Evolutionary conservation across 2,113 vertebrate species (phyloP).

Genomic region (Ardeotis arabs): DNA sequence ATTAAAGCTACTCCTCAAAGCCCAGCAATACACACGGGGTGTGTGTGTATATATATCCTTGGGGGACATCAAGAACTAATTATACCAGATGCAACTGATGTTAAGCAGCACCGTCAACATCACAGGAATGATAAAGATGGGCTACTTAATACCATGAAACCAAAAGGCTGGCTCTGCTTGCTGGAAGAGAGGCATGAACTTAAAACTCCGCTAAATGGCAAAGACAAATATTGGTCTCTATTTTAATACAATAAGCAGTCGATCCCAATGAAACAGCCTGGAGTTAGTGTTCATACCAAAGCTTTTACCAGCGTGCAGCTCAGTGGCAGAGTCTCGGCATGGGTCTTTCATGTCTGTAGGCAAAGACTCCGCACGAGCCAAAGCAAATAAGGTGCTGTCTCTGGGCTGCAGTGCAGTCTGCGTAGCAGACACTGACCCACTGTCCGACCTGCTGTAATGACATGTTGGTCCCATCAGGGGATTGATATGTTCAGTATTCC

Average conservation of each 20-base stretch:
- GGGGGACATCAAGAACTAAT: neutral
- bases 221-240: neutral
- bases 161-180: neutral
- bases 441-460: neutral
- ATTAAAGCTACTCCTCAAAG: neutral
- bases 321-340: neutral
- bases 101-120: neutral
- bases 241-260: neutral
- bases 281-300: neutral
- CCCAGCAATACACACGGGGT: neutral
- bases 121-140: neutral
- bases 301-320: neutral
- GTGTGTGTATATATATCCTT: neutral
- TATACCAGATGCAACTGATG: neutral
- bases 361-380: neutral
- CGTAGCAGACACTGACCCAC: neutral
- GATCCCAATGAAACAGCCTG: neutral
- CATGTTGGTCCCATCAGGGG: neutral
- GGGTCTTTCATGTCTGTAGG: neutral
- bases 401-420: neutral
- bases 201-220: neutral
- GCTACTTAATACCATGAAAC: neutral
- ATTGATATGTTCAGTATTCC: neutral
- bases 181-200: neutral
- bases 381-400: neutral